Percentiles rank a stretch among this genome's conserved stretches.
Evolutionary conservation across 2,797 vertebrate genomes (phyloP).

Genomic region (Premnoplex brunnescens): DNA sequence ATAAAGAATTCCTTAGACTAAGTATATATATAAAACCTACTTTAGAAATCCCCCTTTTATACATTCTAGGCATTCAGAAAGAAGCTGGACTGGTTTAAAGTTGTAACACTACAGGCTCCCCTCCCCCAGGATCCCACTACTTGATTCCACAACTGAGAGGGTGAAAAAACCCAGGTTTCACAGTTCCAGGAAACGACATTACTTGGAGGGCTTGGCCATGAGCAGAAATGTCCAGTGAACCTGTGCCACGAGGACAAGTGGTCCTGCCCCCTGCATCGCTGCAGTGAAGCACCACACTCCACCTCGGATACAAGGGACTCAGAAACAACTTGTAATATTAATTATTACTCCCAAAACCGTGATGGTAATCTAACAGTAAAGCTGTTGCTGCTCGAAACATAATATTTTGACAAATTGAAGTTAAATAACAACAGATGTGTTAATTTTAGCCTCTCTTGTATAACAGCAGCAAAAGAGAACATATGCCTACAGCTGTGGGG

Average conservation of each 20-base stretch:
- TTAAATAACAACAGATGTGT: constrained; percentile 55
- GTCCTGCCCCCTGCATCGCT: not conserved
- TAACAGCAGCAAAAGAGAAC: not conserved
- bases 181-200: not conserved
- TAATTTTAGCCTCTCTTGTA: constrained; percentile 34
- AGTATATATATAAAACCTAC: not conserved
- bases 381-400: constrained; percentile 13
- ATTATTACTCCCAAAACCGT: not conserved
- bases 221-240: not conserved
- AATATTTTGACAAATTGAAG: constrained; percentile 16
- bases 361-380: not conserved
- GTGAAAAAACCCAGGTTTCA: not conserved
- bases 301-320: not conserved
- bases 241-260: not conserved
- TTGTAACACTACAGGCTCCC: not conserved
- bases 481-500: constrained; percentile 1
- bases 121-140: not conserved
- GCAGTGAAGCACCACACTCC: not conserved
- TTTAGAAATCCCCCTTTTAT: not conserved
- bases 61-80: not conserved
- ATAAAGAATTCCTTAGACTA: not conserved
- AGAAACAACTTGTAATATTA: not conserved
- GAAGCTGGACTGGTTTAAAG: not conserved
- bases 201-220: not conserved
- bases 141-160: not conserved